Conservation (phyloP, 2,113 vertebrate genomes). For the Hyla sarda region DNA sequence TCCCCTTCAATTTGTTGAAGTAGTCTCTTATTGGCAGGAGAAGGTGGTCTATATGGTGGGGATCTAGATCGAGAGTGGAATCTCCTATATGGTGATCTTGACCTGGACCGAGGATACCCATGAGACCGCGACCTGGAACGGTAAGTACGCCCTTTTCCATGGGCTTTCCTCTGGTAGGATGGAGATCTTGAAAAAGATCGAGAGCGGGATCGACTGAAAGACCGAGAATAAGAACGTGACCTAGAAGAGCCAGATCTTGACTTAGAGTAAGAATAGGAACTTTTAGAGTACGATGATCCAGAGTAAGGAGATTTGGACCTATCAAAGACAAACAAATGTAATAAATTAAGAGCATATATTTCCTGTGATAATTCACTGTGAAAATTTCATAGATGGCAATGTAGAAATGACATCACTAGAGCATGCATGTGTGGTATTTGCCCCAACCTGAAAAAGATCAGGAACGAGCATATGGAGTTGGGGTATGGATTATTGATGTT, state of each 20-base stretch:
- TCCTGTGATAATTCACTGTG: neutral
- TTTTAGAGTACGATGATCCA: conserved; percentile 84
- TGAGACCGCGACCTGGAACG: conserved; percentile 85
- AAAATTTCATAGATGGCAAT: neutral
- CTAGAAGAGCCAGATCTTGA: conserved; percentile 87
- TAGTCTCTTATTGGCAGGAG: conserved; percentile 83
- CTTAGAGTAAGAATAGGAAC: conserved; percentile 87
- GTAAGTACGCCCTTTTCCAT: conserved; percentile 81
- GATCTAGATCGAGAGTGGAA: conserved; percentile 86
- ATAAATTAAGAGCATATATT: neutral
- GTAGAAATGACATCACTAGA: neutral
- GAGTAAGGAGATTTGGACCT: conserved; percentile 94
- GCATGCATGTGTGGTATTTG: neutral
- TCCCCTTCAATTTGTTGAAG: conserved; percentile 77
- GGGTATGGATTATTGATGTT: neutral
- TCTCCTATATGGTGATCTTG: conserved; percentile 83
- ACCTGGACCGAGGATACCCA: conserved; percentile 86
- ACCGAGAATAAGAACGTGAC: conserved; percentile 85
- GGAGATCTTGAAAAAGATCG: conserved; percentile 87
- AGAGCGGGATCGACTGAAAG: conserved; percentile 88
- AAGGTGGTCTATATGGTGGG: conserved; percentile 81
- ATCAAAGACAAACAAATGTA: conserved; percentile 64
- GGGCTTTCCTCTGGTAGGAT: conserved; percentile 77
- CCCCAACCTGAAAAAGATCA: neutral
- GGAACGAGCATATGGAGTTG: neutral